Conservation (phyloP, 2,888 invertebrate species). For the Aphidius colemani region DNA sequence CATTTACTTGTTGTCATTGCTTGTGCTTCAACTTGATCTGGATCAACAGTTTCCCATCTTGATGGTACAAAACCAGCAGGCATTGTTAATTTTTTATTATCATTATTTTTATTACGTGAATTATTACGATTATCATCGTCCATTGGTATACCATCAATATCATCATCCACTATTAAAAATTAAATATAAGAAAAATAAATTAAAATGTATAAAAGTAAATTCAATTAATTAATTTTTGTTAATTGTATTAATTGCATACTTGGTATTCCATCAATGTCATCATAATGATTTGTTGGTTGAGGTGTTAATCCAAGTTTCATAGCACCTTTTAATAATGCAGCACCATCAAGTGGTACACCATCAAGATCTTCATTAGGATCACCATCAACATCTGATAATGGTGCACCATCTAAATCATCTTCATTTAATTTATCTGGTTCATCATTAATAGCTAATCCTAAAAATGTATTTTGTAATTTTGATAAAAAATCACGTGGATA, state of each 20-base stretch:
- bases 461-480: constrained; percentile 85
- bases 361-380: constrained; percentile 64
- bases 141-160: constrained; percentile 76
- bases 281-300: constrained; percentile 59
- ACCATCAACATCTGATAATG: constrained; percentile 62
- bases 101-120: constrained; percentile 46
- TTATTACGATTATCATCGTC: constrained; percentile 55
- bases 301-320: constrained; percentile 63
- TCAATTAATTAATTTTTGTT: constrained; percentile 1
- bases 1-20: constrained; percentile 89
- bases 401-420: constrained; percentile 74
- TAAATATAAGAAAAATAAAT: constrained; percentile 25
- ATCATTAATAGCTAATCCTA: constrained; percentile 69
- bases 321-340: constrained; percentile 76
- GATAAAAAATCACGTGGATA: constrained; percentile 92
- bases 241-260: constrained; percentile 55
- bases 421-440: constrained; percentile 62
- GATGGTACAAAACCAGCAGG: constrained; percentile 84
- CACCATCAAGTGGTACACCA: constrained; percentile 77
- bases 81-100: constrained; percentile 55
- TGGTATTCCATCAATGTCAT: constrained; percentile 75
- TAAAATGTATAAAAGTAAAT: constrained; percentile 2
- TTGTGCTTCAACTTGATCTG: constrained; percentile 78
- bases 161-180: constrained; percentile 68
- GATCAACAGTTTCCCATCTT: constrained; percentile 96